Base-by-base conservation (phyloP, 2,888 invertebrate genomes). In the Theretra japonica region DNA sequence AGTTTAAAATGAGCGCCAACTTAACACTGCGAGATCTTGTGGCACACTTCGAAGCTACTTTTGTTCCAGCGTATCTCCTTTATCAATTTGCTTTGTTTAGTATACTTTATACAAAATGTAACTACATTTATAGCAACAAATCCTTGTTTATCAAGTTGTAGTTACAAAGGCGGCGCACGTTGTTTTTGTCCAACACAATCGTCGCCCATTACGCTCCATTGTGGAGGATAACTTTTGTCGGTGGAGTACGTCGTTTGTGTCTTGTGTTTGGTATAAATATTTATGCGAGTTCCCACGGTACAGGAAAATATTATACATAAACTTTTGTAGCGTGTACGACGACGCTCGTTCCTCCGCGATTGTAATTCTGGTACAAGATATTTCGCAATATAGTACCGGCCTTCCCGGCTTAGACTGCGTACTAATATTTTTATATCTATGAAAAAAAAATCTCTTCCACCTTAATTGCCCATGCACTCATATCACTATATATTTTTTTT, bases 141-240 rank as follows among this genome's bases (percentile, higher is more conserved):
- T 48, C 65, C 23, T 65, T 65, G 65, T 65, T 48, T 65, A 48
- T 48, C 33, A 41, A 62, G 48, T 65, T 48, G 65, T 48, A 48
- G 65, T 65, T 65, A 65, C 65, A 65, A 65, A 65, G 65, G 48
- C 53, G 41, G 41, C 33, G 19, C 60, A n/a, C 48, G 48, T 48
- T 65, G 65, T 65, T 65, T 65, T 65, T 48, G 41, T 23, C 41
- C 65, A 48, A 65, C 65, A 65, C 65, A 48, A 65, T 65, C 65
- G 48, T 21, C 41, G 41, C 65, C 65, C 65, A 65, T 65, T 65
- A 65, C 65, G 65, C 6, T 65, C 65, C 41, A 65, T 65, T 65
- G 65, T 65, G 48, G 25, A 65, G 65, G 65, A 65, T 65, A 65
- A 65, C 65, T 65, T 65, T 65, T 65, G 65, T 48, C 65, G 65